Base-by-base conservation (phyloP, 2,888 invertebrate genomes). In the Stenurella melanura region DNA sequence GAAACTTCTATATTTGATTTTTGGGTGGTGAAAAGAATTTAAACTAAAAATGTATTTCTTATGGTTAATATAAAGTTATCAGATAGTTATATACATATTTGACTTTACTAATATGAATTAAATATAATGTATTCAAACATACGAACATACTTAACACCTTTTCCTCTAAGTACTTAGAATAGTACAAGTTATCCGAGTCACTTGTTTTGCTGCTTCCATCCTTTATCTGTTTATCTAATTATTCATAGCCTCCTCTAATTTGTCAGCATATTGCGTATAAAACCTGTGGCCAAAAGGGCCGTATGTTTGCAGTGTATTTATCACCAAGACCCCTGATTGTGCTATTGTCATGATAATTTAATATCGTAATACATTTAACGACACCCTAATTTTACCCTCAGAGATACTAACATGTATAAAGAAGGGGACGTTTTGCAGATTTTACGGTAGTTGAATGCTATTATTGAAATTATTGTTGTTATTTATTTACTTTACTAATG, bases 291-390 rank as follows among this genome's bases (percentile, higher is more conserved):
- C 89, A 89, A 86, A 83, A 88, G 89, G 89, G 89, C 88, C 89
- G 89, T 87, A 88, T 90, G 89, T 90, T 90, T 90, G 89, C 87
- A 86, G 87, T 89, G 88, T 89, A 90, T 90, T 90, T 90, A 89
- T 89, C 89, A 87, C 85, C 80, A 83, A 85, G 85, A 87, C 88
- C 89, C 86, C 88, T 89, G 89, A 89, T 89, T 90, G 87, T 85
- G 85, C 89, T 87, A 88, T 90, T 90, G 90, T 90, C 89, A 89
- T 90, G 90, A 89, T 90, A 90, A 90, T 90, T 90, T 90, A 90
- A 90, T 90, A 90, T 89, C 89, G 87, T 90, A 89, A 90, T 89
- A 89, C 89, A 87, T 89, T 90, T 89, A 89, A 89, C 89, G 88
- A 89, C 89, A 88, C 89, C 89, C 89, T 89, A 89, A 89, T 89